Evolutionary conservation across 1,140 invertebrate species (phyloP).

Genomic region (Amyelois transitella): DNA sequence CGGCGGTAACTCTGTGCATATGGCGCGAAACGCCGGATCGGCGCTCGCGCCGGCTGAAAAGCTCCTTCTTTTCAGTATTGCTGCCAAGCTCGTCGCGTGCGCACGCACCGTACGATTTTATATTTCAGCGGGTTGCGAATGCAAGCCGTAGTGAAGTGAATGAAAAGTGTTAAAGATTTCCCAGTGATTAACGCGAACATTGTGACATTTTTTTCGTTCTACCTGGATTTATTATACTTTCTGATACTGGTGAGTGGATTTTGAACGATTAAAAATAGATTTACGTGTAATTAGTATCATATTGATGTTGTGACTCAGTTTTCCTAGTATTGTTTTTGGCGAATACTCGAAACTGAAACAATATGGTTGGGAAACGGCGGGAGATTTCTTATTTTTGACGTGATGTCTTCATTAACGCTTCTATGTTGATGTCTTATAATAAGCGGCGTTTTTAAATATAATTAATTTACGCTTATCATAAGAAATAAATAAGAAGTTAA

Average conservation of each 20-base stretch:
- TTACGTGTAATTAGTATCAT: conserved; percentile 62
- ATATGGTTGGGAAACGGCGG: background rate
- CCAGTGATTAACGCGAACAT: conserved; percentile 17
- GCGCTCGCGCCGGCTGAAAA: conserved; percentile 64
- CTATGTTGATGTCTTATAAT: background rate
- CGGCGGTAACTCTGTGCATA: conserved; percentile 2
- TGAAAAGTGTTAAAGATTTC: conserved; percentile 29
- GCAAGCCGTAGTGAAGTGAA: conserved; percentile 34
- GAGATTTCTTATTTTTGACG: background rate
- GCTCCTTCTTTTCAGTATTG: conserved; percentile 57
- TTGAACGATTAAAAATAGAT: conserved; percentile 71
- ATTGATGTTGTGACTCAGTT: conserved; percentile 51
- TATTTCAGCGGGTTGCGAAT: conserved; percentile 25
- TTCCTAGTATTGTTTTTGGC: conserved; percentile 36
- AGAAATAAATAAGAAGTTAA: too few relatives aligned
- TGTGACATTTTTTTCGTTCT: background rate
- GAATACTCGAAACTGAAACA: conserved; percentile 1
- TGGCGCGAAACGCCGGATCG: background rate
- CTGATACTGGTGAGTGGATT: conserved; percentile 32
- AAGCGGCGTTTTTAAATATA: too few relatives aligned
- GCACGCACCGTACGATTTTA: conserved; percentile 26
- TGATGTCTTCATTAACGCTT: conserved; percentile 3
- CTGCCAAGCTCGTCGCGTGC: conserved; percentile 32
- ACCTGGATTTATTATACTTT: background rate
- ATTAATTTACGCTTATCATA: too few relatives aligned